Evolutionary conservation across 2,888 invertebrate genomes (phyloP).

Genomic region (Thereva unica): DNA sequence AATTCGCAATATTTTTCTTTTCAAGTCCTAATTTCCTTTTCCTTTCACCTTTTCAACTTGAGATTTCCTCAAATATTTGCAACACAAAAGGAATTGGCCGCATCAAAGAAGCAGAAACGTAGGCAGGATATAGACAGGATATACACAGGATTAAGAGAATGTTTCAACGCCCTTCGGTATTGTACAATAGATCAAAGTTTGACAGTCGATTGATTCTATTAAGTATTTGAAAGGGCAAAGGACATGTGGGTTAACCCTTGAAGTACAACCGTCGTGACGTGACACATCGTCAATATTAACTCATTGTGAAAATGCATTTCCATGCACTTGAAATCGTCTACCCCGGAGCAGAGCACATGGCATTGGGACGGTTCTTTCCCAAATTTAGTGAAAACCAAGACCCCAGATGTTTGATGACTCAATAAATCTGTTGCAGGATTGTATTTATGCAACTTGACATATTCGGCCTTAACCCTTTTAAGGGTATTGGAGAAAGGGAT

Average conservation of each 20-base stretch:
- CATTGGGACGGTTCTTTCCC: conserved; percentile 5
- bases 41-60: conserved; percentile 1
- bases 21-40: no score
- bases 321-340: conserved; percentile 3
- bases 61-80: conserved; percentile 16
- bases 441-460: conserved; percentile 34
- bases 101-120: conserved; percentile 1
- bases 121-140: no score
- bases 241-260: conserved; percentile 31
- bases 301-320: conserved; percentile 14
- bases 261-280: conserved; percentile 3
- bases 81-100: conserved; percentile 5
- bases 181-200: conserved; percentile 24
- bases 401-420: conserved; percentile 35
- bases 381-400: conserved; percentile 16
- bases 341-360: not conserved
- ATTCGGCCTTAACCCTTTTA: conserved; percentile 13
- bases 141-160: no score
- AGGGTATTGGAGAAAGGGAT: conserved; percentile 11
- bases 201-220: conserved; percentile 19
- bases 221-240: not conserved
- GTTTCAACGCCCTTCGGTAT: not conserved
- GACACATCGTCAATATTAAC: conserved; percentile 28
- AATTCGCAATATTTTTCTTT: no score
- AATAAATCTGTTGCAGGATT: conserved; percentile 18